A percentile compares a stretch with the other conserved stretches of the same genome.
phyloP scores from a whole-genome alignment of 2,113 vertebrate species.

The Himantopus leucocephalus region DNA sequence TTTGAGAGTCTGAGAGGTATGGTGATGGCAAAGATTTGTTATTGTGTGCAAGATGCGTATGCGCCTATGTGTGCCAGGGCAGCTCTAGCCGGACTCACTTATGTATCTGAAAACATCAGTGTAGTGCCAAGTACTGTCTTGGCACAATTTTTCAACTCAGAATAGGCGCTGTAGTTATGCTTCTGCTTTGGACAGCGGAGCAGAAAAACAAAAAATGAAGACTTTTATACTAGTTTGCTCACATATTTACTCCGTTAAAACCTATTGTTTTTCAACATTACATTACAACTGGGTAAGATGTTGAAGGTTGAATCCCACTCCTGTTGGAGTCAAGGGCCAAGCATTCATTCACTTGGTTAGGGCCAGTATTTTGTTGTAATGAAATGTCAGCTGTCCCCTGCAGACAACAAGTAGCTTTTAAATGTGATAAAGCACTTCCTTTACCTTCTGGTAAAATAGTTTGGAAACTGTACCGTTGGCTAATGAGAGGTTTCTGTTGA shows the following conservation, averaged over 20 bases:
- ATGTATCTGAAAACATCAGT: background rate
- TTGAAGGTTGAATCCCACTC: background rate
- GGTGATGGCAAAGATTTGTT: background rate
- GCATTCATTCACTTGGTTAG: background rate
- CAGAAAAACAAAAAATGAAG: background rate
- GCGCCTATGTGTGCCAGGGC: background rate
- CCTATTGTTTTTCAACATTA: background rate
- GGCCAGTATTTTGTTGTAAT: background rate
- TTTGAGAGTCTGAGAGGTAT: background rate
- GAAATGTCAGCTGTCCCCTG: background rate
- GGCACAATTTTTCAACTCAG: background rate
- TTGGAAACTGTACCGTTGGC: background rate
- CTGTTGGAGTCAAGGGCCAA: background rate
- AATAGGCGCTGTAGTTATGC: background rate
- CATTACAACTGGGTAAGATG: fast-evolving
- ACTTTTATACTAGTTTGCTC: background rate
- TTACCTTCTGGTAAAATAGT: background rate
- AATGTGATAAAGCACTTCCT: background rate
- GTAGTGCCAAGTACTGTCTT: background rate
- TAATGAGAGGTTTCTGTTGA: background rate
- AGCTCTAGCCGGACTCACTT: background rate
- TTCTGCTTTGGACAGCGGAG: background rate
- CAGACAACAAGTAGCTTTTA: background rate
- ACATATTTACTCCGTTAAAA: background rate
- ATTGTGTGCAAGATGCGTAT: fast-evolving